These are phyloP conservation scores for Tigriopus californicus DNA, from an alignment of 2,888 invertebrate species.

Conservation along the genomic window DNA sequence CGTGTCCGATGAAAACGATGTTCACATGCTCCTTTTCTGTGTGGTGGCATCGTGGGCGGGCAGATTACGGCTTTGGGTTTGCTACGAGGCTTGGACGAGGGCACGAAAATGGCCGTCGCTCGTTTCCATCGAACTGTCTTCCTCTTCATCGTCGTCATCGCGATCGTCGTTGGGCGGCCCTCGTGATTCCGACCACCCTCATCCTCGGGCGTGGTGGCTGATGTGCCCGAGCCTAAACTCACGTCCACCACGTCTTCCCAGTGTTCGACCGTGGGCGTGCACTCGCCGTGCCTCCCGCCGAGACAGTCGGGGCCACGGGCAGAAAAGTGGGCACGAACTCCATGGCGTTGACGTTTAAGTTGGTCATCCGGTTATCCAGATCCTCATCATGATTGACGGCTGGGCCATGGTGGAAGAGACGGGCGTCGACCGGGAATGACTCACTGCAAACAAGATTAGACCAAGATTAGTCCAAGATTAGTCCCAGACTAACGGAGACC, in stretches of 20 bases:
- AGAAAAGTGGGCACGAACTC: conserved; percentile 89
- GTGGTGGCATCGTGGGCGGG: conserved; percentile 53
- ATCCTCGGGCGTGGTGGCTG: conserved; percentile 15
- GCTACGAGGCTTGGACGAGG: conserved; percentile 30
- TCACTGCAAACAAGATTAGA: no score
- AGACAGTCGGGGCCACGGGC: conserved; percentile 24
- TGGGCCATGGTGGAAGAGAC: no score
- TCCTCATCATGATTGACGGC: background rate
- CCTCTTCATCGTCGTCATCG: conserved; percentile 23
- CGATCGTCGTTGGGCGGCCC: conserved; percentile 16
- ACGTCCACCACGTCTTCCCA: background rate
- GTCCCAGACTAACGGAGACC: no score
- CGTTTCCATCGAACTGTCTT: conserved; percentile 21
- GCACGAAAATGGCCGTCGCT: conserved; percentile 17
- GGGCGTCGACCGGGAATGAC: no score
- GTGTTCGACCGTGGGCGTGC: conserved; percentile 1
- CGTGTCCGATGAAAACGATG: conserved; percentile 98
- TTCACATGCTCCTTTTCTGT: conserved; percentile 96
- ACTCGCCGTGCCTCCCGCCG: conserved; percentile 50
- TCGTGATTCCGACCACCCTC: background rate
- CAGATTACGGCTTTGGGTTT: conserved; percentile 48
- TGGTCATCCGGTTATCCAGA: conserved; percentile 38
- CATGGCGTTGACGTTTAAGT: conserved; percentile 90
- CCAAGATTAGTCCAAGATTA: no score
- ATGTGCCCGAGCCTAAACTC: conserved; percentile 3